Evolutionary conservation across 2,888 invertebrate genomes (phyloP).

Genomic region (Amitus sp.): DNA sequence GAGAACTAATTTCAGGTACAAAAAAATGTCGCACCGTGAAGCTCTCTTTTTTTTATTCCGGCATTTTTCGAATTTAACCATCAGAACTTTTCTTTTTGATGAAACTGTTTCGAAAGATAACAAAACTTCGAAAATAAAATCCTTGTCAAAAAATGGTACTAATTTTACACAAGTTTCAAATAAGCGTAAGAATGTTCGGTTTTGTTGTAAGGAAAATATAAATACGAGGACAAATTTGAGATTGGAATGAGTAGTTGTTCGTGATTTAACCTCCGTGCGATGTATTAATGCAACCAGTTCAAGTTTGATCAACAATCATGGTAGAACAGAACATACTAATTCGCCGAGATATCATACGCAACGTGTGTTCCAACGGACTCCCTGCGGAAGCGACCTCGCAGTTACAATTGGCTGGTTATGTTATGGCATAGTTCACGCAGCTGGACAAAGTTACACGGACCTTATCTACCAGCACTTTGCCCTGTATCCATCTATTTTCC

Average conservation of each 20-base stretch:
- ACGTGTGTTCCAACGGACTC: slow-evolving; percentile 25
- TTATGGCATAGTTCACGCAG: slow-evolving; percentile 18
- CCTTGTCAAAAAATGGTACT: too few relatives aligned
- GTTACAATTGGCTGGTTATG: slow-evolving; percentile 39
- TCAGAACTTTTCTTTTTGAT: too few relatives aligned
- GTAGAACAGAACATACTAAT: slow-evolving; percentile 29
- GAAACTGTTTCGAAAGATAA: too few relatives aligned
- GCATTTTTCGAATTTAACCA: too few relatives aligned
- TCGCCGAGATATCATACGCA: slow-evolving; percentile 31
- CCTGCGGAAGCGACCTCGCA: slow-evolving; percentile 30
- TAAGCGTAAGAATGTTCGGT: too few relatives aligned
- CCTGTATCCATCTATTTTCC: slow-evolving; percentile 26
- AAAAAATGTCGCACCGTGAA: too few relatives aligned
- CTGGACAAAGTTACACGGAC: slow-evolving; percentile 28
- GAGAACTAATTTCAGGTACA: too few relatives aligned
- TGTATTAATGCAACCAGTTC: slow-evolving; percentile 29
- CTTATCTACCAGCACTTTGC: slow-evolving; percentile 30
- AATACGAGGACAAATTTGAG: slow-evolving; percentile 28
- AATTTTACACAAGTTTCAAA: too few relatives aligned
- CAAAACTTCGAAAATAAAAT: too few relatives aligned
- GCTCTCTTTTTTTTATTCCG: too few relatives aligned
- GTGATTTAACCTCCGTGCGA: slow-evolving; percentile 21
- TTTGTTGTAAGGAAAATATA: too few relatives aligned
- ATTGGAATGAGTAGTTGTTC: slow-evolving; percentile 22
- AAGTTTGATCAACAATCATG: slow-evolving; percentile 34